Evolutionary conservation across 1,140 invertebrate species (phyloP).

Genomic region (Drosophila nikananu): DNA sequence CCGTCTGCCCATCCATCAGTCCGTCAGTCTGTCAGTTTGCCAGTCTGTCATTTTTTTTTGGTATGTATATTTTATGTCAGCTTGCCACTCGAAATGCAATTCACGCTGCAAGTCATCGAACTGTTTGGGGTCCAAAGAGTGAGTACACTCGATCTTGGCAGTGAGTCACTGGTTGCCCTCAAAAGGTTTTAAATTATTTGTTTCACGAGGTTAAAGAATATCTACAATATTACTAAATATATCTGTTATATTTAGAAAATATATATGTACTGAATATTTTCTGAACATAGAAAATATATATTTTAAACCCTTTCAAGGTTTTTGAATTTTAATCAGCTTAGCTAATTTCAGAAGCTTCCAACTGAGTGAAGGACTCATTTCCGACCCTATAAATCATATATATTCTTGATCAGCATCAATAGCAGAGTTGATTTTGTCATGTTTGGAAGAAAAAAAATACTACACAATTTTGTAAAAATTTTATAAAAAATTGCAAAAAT

Average conservation of each 20-base stretch:
- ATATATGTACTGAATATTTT: background rate
- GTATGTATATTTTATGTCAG: slow-evolving; percentile 1
- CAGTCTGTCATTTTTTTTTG: slow-evolving; percentile 26
- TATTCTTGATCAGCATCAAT: too few species aligned
- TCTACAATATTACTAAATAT: background rate
- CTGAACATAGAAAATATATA: background rate
- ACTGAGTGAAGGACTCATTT: too few species aligned
- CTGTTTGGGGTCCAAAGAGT: slow-evolving; percentile 15
- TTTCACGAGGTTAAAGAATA: background rate
- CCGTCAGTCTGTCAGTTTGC: slow-evolving; percentile 11
- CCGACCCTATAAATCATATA: background rate
- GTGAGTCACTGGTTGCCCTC: slow-evolving; percentile 10
- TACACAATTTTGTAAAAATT: too few species aligned
- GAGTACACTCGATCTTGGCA: background rate
- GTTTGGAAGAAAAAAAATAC: too few species aligned
- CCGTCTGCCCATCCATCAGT: slow-evolving; percentile 19
- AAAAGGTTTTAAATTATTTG: background rate
- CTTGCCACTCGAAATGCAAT: slow-evolving; percentile 45
- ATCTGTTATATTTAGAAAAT: background rate
- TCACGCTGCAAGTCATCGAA: slow-evolving; percentile 53
- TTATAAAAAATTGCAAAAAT: too few species aligned
- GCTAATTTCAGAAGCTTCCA: too few species aligned
- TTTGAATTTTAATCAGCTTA: too few species aligned
- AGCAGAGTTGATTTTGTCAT: too few species aligned
- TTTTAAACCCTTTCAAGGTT: too few species aligned